Evolutionary conservation across 2,797 vertebrate species (phyloP), one percentile per base, ranked within the genome.

Genomic region (Hemibagrus guttatus): DNA sequence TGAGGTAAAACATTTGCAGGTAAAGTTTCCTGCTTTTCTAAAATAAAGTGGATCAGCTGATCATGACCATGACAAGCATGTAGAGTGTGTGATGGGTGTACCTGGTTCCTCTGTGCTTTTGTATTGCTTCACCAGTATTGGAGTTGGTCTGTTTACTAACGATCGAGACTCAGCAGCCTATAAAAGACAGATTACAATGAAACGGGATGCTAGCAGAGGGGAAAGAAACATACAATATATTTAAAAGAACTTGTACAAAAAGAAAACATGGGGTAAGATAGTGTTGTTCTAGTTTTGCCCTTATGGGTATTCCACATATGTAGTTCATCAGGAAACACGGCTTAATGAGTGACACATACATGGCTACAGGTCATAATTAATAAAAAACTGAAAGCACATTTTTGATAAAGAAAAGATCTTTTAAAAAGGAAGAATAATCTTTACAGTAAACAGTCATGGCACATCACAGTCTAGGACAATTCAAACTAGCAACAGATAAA

Each of bases 71-170:
- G 42, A 58, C 54, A 49, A 59, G 31, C 23, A n/a, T 46, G 46
- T 3, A 63, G 39, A 81, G 26, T 9, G 21, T 63, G 13, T 69
- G 28, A 26, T 42, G 6, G 63, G 42, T 61, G 63, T 89, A 90
- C 90, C 90, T 91, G 87, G 68, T 52, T 82, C 72, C 64, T 87
- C 80, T 83, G 59, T 81, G 79, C 84, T 58, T 82, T 89, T 61
- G 49, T 81, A 89, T 81, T 89, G 89, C 84, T 83, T 88, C 81
- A 93, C 91, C 83, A 89, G 84, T 84, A 93, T 84, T 2, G 90
- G 89, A 83, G 90, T 80, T 6, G 85, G 63, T 84, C 88, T 71
- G 56, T 78, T 81, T 11, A 42, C 56, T 4, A 59, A 80, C 58
- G 85, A 63, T 61, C 46, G 68, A 31, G 26, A 26, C 46, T 88